phyloP scores from a whole-genome alignment of 2,888 invertebrate genomes.

The Apodemia mormo region DNA sequence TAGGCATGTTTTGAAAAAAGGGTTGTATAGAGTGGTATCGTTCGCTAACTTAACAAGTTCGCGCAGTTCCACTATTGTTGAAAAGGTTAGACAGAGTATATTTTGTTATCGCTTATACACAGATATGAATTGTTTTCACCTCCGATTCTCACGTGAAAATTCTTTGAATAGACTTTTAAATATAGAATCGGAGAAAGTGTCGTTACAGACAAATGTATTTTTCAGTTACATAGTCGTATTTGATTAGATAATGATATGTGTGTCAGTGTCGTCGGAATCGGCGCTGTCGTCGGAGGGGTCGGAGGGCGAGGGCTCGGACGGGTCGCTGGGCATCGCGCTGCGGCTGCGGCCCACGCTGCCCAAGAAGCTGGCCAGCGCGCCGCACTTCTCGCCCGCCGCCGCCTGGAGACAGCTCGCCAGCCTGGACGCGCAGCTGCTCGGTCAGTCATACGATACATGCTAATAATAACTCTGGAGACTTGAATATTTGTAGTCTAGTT shows the following conservation, averaged over 20 bases:
- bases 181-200: too few relatives aligned
- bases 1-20: too few relatives aligned
- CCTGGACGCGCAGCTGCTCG: slow-evolving; percentile 78
- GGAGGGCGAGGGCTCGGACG: slow-evolving; percentile 72
- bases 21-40: too few relatives aligned
- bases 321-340: slow-evolving; percentile 85
- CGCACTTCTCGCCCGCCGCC: slow-evolving; percentile 90
- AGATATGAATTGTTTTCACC: too few relatives aligned
- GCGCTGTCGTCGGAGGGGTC: slow-evolving; percentile 79
- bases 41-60: too few relatives aligned
- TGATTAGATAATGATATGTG: not conserved
- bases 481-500: too few relatives aligned
- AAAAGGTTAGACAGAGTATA: too few relatives aligned
- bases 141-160: too few relatives aligned
- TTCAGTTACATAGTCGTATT: not conserved
- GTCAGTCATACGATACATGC: slow-evolving; percentile 40
- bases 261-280: slow-evolving; percentile 78
- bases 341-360: slow-evolving; percentile 90
- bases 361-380: slow-evolving; percentile 88
- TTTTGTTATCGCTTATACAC: too few relatives aligned
- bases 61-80: too few relatives aligned
- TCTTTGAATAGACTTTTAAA: too few relatives aligned
- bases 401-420: slow-evolving; percentile 90
- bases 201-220: too few relatives aligned
- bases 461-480: not conserved